A percentile compares a stretch with the other conserved stretches of the same genome.
phyloP scores from a whole-genome alignment of 92 coral and sea anemone genomes.

The Zoanthus sansibaricus region DNA sequence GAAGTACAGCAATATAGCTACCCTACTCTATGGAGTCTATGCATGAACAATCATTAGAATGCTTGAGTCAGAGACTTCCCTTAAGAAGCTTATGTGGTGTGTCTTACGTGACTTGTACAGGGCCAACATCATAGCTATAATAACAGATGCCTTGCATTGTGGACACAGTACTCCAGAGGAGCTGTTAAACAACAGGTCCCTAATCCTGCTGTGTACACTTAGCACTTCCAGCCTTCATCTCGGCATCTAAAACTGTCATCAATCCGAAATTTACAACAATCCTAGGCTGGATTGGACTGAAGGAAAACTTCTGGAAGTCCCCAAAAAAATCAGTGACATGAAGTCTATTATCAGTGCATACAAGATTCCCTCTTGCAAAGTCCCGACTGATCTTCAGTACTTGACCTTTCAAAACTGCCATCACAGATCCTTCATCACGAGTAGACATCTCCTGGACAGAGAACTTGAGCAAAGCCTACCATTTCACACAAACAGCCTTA shows the following conservation, averaged over 20 bases:
- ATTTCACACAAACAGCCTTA: neutral
- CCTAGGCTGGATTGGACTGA: neutral
- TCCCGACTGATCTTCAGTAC: too few relatives aligned
- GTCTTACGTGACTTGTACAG: neutral
- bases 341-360: too few relatives aligned
- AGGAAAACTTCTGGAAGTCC: too few relatives aligned
- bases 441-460: too few relatives aligned
- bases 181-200: neutral
- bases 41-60: constrained; percentile 12
- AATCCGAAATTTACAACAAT: neutral
- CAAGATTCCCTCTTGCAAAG: too few relatives aligned
- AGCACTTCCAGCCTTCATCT: neutral
- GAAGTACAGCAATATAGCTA: constrained; percentile 4
- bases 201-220: neutral
- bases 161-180: neutral
- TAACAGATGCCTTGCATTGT: constrained; percentile 5
- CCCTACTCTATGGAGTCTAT: constrained; percentile 5
- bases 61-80: neutral
- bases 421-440: too few relatives aligned
- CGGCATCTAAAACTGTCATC: constrained; percentile 5
- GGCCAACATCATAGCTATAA: constrained; percentile 26
- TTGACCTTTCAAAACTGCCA: too few relatives aligned
- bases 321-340: too few relatives aligned
- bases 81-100: neutral
- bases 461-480: neutral